Evolutionary conservation across 2,797 vertebrate species (phyloP).

Genomic region (Siniperca obscura): DNA sequence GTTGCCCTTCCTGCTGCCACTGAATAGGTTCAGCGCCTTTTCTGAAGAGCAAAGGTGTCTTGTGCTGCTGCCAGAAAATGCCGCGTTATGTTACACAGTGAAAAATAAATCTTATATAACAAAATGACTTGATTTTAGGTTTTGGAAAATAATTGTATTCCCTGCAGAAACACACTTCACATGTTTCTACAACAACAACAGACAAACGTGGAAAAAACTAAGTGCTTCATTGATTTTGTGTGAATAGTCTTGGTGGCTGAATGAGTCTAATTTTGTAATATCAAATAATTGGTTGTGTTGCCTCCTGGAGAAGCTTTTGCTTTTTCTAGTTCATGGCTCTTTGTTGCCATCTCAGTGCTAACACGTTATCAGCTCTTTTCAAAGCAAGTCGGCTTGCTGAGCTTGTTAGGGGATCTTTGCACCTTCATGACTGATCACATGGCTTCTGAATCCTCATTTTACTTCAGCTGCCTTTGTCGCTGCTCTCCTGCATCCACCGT

Average conservation of each 20-base stretch:
- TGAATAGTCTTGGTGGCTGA: neutral
- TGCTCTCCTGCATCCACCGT: neutral
- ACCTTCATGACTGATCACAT: conserved; percentile 21
- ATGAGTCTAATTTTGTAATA: neutral
- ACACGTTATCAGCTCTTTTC: conserved; percentile 15
- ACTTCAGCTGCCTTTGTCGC: conserved; percentile 18
- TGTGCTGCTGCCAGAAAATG: conserved; percentile 1
- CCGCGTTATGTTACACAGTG: neutral
- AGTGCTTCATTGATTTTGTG: conserved; percentile 1
- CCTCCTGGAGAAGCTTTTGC: conserved; percentile 10
- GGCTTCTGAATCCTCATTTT: conserved; percentile 19
- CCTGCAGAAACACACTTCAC: too few species aligned
- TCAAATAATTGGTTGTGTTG: neutral
- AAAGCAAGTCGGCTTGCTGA: conserved; percentile 19
- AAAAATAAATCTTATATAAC: neutral
- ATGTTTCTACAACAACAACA: too few species aligned
- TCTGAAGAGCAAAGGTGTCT: neutral
- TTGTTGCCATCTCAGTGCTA: conserved; percentile 18
- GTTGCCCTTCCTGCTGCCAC: conserved; percentile 52
- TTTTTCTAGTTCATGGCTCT: conserved; percentile 7
- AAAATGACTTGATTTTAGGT: neutral
- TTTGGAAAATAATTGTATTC: neutral
- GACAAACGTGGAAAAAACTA: neutral
- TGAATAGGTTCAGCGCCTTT: conserved; percentile 40
- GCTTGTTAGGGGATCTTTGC: conserved; percentile 30